Percentiles rank a stretch among this genome's conserved stretches.
phyloP scores from a whole-genome alignment of 2,113 vertebrate genomes.

The Periophthalmodon schlosseri region DNA sequence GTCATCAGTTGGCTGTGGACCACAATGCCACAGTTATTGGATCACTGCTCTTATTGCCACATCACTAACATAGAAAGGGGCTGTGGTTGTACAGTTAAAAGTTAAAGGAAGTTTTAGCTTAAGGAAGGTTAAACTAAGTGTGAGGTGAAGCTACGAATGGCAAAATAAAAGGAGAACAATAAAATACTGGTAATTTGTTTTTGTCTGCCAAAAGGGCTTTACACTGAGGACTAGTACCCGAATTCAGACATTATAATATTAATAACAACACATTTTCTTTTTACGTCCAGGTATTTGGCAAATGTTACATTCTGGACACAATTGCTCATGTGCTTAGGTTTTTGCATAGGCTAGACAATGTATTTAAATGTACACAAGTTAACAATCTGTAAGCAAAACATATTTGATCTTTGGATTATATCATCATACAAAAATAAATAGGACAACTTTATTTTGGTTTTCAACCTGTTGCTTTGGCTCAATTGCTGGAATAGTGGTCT shows the following conservation, averaged over 20 bases:
- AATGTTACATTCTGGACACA: constrained; percentile 68
- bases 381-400: constrained; percentile 69
- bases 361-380: constrained; percentile 70
- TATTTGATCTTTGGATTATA: constrained; percentile 72
- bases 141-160: constrained; percentile 13
- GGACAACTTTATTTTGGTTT: constrained; percentile 72
- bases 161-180: constrained; percentile 25
- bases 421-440: constrained; percentile 74
- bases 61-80: constrained; percentile 62
- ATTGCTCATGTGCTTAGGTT: constrained; percentile 75
- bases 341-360: constrained; percentile 56
- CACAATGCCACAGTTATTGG: constrained; percentile 69
- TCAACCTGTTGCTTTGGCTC: constrained; percentile 78
- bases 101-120: constrained; percentile 40
- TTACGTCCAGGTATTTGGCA: constrained; percentile 67
- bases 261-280: constrained; percentile 54
- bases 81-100: constrained; percentile 33
- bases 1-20: constrained; percentile 72
- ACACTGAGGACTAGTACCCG: constrained; percentile 70
- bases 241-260: constrained; percentile 21
- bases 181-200: background rate
- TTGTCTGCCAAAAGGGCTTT: background rate
- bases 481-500: constrained; percentile 59
- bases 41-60: constrained; percentile 68
- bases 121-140: constrained; percentile 23